Conservation (phyloP, 2,797 vertebrate species). For the Chelmon rostratus region DNA sequence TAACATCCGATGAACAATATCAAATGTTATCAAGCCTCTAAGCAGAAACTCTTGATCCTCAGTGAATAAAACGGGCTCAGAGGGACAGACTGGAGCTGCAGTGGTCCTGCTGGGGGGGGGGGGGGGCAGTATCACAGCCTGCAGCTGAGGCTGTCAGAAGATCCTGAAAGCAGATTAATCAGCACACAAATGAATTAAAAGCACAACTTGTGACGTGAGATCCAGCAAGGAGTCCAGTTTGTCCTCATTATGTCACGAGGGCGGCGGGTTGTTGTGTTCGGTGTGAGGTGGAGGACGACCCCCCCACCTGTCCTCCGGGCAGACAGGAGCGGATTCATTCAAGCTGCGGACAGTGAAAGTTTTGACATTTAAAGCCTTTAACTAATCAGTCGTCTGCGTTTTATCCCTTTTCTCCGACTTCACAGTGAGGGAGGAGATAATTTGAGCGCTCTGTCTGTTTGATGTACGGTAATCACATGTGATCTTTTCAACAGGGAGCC, state of each 20-base stretch:
- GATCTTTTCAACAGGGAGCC: conserved; percentile 87
- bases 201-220: too few species aligned
- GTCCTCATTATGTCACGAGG: conserved; percentile 10
- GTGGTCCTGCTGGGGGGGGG: neutral
- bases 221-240: neutral
- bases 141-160: neutral
- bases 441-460: conserved; percentile 81
- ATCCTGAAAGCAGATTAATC: neutral
- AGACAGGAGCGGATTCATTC: conserved; percentile 36
- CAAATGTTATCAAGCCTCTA: neutral
- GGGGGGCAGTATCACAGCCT: too few species aligned
- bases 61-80: neutral
- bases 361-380: conserved; percentile 77
- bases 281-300: conserved; percentile 34
- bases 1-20: neutral
- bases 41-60: neutral
- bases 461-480: conserved; percentile 85
- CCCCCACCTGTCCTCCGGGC: conserved; percentile 7
- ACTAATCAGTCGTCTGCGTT: conserved; percentile 68
- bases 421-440: conserved; percentile 70
- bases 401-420: conserved; percentile 49
- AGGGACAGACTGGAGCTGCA: too few species aligned
- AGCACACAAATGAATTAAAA: neutral
- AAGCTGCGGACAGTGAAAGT: conserved; percentile 58
- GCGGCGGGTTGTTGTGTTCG: conserved; percentile 11